Conservation (phyloP, 2,113 vertebrate species). For the Colistium nudipinnis region DNA sequence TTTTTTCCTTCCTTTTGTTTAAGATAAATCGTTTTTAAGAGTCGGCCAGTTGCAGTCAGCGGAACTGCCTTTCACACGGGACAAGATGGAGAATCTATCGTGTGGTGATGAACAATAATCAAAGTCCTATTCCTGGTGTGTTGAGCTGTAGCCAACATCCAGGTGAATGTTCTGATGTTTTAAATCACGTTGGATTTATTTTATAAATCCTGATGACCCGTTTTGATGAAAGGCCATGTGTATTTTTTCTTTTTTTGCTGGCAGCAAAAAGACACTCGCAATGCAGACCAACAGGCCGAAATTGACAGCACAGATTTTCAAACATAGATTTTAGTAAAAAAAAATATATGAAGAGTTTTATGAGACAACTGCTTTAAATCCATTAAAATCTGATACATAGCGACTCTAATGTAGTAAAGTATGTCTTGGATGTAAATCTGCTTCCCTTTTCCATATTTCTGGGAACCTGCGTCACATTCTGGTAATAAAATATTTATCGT, state of each 20-base stretch:
- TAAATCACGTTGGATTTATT: not conserved
- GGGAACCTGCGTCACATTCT: not conserved
- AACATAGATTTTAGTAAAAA: too few relatives aligned
- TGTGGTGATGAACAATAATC: conserved; percentile 14
- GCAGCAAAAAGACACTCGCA: too few relatives aligned
- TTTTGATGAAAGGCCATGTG: too few relatives aligned
- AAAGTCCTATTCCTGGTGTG: conserved; percentile 2
- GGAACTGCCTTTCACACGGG: conserved; percentile 30
- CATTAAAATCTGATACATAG: not conserved
- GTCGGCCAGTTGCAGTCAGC: conserved; percentile 44
- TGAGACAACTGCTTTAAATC: not conserved
- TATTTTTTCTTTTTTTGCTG: too few relatives aligned
- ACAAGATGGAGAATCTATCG: not conserved
- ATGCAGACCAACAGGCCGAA: too few relatives aligned
- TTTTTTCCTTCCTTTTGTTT: conserved; percentile 43
- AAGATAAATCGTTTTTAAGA: conserved; percentile 37
- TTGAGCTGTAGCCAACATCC: not conserved
- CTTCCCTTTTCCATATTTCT: not conserved
- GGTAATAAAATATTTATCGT: not conserved
- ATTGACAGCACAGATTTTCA: too few relatives aligned
- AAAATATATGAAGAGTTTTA: not conserved
- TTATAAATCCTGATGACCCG: not conserved
- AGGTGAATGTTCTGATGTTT: not conserved
- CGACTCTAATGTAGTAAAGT: not conserved
- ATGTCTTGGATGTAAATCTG: not conserved